Evolutionary conservation across 2,888 invertebrate species (phyloP), one percentile per base, ranked within the genome.

Genomic region (Spilarctia lutea): DNA sequence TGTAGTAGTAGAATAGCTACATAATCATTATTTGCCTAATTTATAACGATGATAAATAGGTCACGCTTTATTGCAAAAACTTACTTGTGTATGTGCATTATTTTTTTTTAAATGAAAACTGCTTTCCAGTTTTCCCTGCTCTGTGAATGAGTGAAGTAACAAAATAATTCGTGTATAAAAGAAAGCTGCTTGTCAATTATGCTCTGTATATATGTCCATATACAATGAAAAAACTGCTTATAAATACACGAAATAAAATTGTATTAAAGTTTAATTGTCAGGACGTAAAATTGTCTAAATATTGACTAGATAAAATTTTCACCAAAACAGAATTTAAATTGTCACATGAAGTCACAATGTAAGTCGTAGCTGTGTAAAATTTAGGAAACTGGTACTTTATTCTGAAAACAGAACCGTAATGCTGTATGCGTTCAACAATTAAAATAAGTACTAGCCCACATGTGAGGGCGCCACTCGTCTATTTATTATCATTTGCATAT

Each of bases 401-500:
- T 77, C 56, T 63, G 52, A 66, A 60, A 66, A 70, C 39, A 24
- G 72, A 70, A 82, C 48, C 20, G 75, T 35, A 73, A 71, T 75
- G 71, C 76, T 76, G 82, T 77, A 69, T 81, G 79, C n/a, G 10
- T 81, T 84, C 79, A 76, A 79, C 79, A 83, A 82, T 74, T 81
- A 82, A 85, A 84, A 85, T 83, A 83, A 85, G 83, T 83, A 77
- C 77, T 71, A 45, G 63, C 70, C 77, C 79, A 67, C 84, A 71
- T 84, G 79, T 78, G 84, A 80, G 82, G 87, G 86, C 86, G 85
- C 85, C 84, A 88, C 89, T 90, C 86, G 83, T 89, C 90, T 91
- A 89, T 91, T 93, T 93, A 86, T 86, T 77, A 84, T 87, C 90
- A 94, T 94, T 94, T 91, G 91, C 94, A 94, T 94, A 93, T 84